Evolutionary conservation across 2,113 vertebrate genomes (phyloP), one percentile per base, ranked within the genome.

Genomic region (Gasterosteus nipponicus): DNA sequence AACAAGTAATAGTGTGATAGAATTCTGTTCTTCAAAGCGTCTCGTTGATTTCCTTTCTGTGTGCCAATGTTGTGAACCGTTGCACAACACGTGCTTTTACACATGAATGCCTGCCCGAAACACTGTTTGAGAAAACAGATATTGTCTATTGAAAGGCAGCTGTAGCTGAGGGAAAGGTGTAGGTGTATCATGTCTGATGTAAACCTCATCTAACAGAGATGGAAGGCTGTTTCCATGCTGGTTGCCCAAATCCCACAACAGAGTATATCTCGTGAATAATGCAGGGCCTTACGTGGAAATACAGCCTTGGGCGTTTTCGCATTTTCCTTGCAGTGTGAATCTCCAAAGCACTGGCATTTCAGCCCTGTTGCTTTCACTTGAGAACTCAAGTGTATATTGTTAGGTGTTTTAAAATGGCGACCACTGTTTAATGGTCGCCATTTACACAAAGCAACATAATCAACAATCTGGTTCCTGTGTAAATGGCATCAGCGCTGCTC

Each of bases 241-340:
- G 86, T 90, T 77, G 12, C 86, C 87, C 72, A 73, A 89, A 88
- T 75, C 84, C 81, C 83, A 85, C 77, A 56, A 80, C 83, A 80
- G 74, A 85, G 74, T 73, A 66, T 56, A 66, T 59, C 80, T 86
- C 0, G 54, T 92, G 86, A 93, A 93, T 92, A 88, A 92, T 93
- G 87, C 87, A 93, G 66, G 5, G 60, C 83, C 77, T 84, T 61
- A 84, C 80, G 90, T 86, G 57, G 89, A 88, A 88, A 89, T 86
- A 83, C 83, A 86, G 90, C 92, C 89, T 85, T 78, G 59, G 87
- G 89, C 89, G 11, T 60, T 73, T 83, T 83, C 35, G 5, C 35
- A 66, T 78, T 72, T 77, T 31, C 62, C 71, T 76, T 77, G 74
- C 83, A 80, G 69, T 65, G 47, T 69, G 51, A 69, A 44, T 72